Percentiles rank a stretch among this genome's conserved stretches.
phyloP scores from a whole-genome alignment of 1,140 invertebrate species.

The Drosophila leontia region DNA sequence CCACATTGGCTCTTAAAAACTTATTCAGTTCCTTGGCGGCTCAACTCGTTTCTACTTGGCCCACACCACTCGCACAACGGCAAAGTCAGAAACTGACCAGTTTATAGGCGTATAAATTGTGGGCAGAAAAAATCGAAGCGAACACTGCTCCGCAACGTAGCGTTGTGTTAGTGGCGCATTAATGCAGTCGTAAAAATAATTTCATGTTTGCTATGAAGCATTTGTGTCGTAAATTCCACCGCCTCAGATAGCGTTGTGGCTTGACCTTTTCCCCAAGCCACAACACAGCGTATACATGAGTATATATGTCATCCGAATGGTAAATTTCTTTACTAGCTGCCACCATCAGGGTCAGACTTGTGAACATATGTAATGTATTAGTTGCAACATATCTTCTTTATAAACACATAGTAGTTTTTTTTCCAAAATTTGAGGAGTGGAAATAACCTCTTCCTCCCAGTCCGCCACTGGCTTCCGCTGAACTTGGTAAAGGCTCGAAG shows the following conservation, averaged over 20 bases:
- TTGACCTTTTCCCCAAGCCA: slow-evolving; percentile 54
- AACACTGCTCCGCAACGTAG: slow-evolving; percentile 50
- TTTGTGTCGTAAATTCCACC: slow-evolving; percentile 67
- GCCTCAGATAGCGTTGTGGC: slow-evolving; percentile 22
- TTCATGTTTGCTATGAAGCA: slow-evolving; percentile 52
- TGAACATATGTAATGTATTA: not conserved
- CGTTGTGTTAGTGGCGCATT: slow-evolving; percentile 57
- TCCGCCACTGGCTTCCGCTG: not conserved
- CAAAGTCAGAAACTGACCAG: slow-evolving; percentile 43
- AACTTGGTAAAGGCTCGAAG: slow-evolving; percentile 61
- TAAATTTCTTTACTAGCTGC: not conserved
- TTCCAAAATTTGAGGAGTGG: too few relatives aligned
- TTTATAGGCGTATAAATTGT: slow-evolving; percentile 70
- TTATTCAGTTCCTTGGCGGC: slow-evolving; percentile 4
- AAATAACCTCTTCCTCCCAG: not conserved
- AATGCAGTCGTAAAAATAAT: slow-evolving; percentile 68
- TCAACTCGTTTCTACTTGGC: slow-evolving; percentile 7
- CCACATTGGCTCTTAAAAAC: slow-evolving; percentile 25
- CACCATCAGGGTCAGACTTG: not conserved
- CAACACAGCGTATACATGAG: not conserved
- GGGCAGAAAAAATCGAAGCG: slow-evolving; percentile 21
- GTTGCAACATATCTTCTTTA: too few relatives aligned
- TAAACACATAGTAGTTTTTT: not conserved
- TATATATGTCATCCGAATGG: slow-evolving; percentile 6
- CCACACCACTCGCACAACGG: slow-evolving; percentile 24